phyloP scores from a whole-genome alignment of 2,888 invertebrate genomes.

The Heterodera filipjevi region DNA sequence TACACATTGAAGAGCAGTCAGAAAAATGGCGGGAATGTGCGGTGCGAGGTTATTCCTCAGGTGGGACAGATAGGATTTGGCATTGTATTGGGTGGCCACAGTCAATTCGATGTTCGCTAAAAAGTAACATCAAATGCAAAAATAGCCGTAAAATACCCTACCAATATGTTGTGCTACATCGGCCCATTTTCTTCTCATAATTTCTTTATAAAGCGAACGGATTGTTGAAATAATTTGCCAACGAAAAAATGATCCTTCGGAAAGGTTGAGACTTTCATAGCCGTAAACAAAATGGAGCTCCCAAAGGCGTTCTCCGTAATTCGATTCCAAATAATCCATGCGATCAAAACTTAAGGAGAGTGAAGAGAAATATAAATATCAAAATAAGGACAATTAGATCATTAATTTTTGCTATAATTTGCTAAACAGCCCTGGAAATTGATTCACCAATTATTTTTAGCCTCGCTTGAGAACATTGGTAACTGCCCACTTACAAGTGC shows the following conservation, averaged over 20 bases:
- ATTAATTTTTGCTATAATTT: background rate
- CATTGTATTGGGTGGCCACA: background rate
- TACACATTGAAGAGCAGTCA: background rate
- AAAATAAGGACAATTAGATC: background rate
- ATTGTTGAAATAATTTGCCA: constrained; percentile 16
- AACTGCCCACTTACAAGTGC: constrained; percentile 17
- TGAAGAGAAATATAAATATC: background rate
- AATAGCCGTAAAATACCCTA: background rate
- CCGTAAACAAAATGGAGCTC: constrained; percentile 18
- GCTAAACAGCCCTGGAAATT: background rate
- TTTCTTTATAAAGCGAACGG: background rate
- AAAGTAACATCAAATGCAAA: background rate
- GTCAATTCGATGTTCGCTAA: constrained; percentile 11
- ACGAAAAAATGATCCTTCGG: constrained; percentile 3
- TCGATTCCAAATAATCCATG: constrained; percentile 23
- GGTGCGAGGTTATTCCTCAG: background rate
- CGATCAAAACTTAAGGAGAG: background rate
- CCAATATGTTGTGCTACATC: constrained; percentile 13
- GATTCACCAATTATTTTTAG: too few species aligned
- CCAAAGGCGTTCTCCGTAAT: constrained; percentile 18
- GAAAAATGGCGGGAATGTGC: background rate
- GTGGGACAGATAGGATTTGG: background rate
- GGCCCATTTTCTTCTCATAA: constrained; percentile 13
- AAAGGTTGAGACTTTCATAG: background rate
- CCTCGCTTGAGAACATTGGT: too few species aligned